Percentiles rank a stretch among this genome's conserved stretches.
Conservation (phyloP, 1,140 invertebrate species). For the Ylistrum balloti region DNA sequence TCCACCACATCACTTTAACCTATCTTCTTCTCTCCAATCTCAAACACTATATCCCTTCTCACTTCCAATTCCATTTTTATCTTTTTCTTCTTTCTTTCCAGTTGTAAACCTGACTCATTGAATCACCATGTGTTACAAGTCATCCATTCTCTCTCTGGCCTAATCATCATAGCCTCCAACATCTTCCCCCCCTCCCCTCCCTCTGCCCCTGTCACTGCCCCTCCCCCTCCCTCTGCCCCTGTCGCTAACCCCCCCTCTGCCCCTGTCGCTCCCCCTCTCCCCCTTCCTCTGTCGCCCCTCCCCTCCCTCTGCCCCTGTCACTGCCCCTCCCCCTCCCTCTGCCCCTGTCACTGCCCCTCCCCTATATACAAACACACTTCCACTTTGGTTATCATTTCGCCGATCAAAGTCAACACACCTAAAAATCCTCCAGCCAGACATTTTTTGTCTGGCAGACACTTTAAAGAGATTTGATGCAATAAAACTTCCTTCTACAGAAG, state of each 20-base stretch:
- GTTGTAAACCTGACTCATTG: no score
- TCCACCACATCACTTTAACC: no score
- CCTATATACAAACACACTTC: background rate
- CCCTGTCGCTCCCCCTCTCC: background rate
- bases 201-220: background rate
- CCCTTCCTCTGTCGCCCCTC: slow-evolving; percentile 30
- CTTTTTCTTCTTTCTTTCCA: no score
- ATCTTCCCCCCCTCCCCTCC: no score
- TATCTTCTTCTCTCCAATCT: no score
- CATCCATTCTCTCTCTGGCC: no score
- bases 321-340: slow-evolving; percentile 42
- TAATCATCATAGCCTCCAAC: no score
- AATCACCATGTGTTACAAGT: no score
- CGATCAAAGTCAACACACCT: background rate
- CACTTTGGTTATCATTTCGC: background rate
- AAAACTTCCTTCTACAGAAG: no score
- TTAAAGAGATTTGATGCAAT: no score
- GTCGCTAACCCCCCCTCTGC: background rate
- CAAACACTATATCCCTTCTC: no score
- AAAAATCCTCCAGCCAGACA: background rate
- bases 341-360: background rate
- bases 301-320: background rate
- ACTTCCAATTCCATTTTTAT: no score
- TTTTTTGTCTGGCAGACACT: background rate
- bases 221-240: background rate